Base-by-base conservation (phyloP, 2,797 vertebrate genomes). In the Coregonus suidteri region DNA sequence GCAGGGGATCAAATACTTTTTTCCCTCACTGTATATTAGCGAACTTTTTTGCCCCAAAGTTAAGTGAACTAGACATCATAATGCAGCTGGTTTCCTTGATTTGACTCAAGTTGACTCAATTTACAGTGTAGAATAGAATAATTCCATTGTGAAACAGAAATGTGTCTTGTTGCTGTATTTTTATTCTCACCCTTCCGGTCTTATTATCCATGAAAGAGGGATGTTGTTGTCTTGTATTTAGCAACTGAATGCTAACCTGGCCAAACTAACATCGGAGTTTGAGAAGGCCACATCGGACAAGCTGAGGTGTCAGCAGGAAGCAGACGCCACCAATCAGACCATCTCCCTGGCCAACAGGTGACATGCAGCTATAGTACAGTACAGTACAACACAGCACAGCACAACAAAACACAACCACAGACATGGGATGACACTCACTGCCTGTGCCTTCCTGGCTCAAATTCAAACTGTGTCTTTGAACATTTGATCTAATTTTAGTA, bases 241-340 rank as follows among this genome's bases (percentile, higher is more conserved):
- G 95, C 91, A 88, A 65, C 94, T 96, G 69, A 92, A 95, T 1
- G 93, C 94, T 81, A 96, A 96, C 86, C 88, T 96, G 82, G 84
- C 80, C 2, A 95, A 89, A 81, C 93, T 96, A n/a, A 96, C 94
- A 0, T 88, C 92, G 74, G 90, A 88, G 81, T 96, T 96, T 88
- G 93, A 96, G 88, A 94, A 89, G 83, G 95, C 95, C 35, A 96
- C 94, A 0, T 80, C 94, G 31, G 95, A 95, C 79, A 96, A 96
- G 71, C 87, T 69, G 16, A 34, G 53, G 30, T 76, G 51, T 76
- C 51, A 69, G 84, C 92, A 95, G 81, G 94, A 96, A 75, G 94
- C 95, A 0, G 93, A 95, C 71, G 87, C 84, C 18, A 96, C 95
- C 0, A 90, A 93, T 0, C 80, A 90, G 52, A 95, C 93, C 86